Conservation (phyloP, 2,888 invertebrate species). For the Alloplasta piceator region DNA sequence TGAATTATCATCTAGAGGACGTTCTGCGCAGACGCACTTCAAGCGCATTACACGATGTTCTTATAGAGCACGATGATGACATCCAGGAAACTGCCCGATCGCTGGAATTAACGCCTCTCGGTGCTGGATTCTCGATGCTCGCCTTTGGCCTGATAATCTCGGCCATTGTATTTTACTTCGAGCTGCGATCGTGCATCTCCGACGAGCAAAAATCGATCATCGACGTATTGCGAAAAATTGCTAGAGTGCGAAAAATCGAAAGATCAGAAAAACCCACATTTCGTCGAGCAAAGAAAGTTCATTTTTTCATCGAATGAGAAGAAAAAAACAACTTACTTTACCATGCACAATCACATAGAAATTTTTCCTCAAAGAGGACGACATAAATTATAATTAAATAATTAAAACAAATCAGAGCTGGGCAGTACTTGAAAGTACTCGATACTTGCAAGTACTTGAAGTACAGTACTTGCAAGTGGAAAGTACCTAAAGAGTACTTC, state of each 20-base stretch:
- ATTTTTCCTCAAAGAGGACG: too few species aligned
- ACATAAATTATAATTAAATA: too few species aligned
- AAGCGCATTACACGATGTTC: constrained; percentile 73
- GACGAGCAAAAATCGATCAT: neutral
- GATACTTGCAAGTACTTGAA: too few species aligned
- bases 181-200: constrained; percentile 65
- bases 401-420: too few species aligned
- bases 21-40: constrained; percentile 74
- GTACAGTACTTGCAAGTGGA: too few species aligned
- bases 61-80: constrained; percentile 72
- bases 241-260: neutral
- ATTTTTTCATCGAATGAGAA: too few species aligned
- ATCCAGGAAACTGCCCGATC: constrained; percentile 66
- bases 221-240: constrained; percentile 4
- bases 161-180: constrained; percentile 73
- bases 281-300: too few species aligned
- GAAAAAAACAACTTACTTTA: too few species aligned
- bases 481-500: too few species aligned
- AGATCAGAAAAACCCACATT: too few species aligned
- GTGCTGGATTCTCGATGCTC: constrained; percentile 75
- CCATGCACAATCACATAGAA: too few species aligned
- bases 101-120: constrained; percentile 75
- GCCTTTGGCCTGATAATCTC: constrained; percentile 72
- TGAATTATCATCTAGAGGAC: constrained; percentile 72
- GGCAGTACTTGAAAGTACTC: too few species aligned